Evolutionary conservation across 2,888 invertebrate species (phyloP).

Genomic region (Oscheius sp.): DNA sequence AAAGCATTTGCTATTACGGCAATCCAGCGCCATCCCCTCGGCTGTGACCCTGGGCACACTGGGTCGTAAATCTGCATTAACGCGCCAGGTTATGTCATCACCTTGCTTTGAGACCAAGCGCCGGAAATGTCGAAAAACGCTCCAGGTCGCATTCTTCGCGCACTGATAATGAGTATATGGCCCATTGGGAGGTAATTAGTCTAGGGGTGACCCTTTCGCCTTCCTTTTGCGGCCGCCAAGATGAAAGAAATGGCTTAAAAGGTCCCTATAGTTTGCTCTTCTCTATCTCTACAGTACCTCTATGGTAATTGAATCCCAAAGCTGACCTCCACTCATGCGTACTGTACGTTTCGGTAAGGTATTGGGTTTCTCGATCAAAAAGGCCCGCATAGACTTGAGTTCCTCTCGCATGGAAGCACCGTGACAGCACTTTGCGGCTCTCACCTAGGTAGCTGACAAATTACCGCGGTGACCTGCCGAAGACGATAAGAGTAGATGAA

Average conservation of each 20-base stretch:
- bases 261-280: no score
- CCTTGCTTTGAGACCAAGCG: slow-evolving; percentile 15
- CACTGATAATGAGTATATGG: slow-evolving; percentile 14
- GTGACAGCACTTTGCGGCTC: slow-evolving; percentile 15
- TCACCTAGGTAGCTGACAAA: neutral
- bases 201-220: no score
- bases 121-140: slow-evolving; percentile 25
- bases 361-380: slow-evolving; percentile 32
- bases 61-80: slow-evolving; percentile 28
- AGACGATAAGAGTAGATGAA: slow-evolving; percentile 8
- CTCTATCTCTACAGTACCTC: neutral
- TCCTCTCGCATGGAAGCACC: neutral
- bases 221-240: no score
- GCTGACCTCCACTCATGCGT: slow-evolving; percentile 13
- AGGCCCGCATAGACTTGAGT: slow-evolving; percentile 7
- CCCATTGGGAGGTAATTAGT: slow-evolving; percentile 5
- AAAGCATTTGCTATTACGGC: slow-evolving; percentile 8
- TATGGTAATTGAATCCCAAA: neutral
- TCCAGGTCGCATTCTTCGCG: slow-evolving; percentile 23
- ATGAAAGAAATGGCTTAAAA: no score
- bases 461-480: slow-evolving; percentile 17
- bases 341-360: slow-evolving; percentile 13
- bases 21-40: slow-evolving; percentile 4
- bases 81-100: slow-evolving; percentile 23
- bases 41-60: slow-evolving; percentile 19